Evolutionary conservation across 2,888 invertebrate genomes (phyloP), one percentile per base, ranked within the genome.

Genomic region (Polydrusus cervinus): DNA sequence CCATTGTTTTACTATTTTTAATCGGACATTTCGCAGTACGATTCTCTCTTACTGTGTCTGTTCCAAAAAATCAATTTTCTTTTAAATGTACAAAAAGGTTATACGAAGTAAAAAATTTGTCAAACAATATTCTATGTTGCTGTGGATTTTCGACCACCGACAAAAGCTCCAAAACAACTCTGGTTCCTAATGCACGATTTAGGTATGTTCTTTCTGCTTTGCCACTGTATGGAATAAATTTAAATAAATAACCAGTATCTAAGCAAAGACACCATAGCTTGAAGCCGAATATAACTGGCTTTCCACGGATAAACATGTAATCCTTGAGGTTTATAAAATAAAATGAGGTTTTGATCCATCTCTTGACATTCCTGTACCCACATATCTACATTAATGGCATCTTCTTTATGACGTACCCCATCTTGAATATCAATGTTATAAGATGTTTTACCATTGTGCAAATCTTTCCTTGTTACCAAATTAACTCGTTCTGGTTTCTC

Each of bases 191-290:
- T 11, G 60, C 43, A 7, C 67, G 11, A 67, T 72, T 51, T 14
- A 7, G n/a, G 7, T 13, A 10, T 66, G 66, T 66, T 43, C 65
- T 65, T 9, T 60, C 16, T 34, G 45, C n/a, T 51, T 61, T 64
- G 43, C 75, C 75, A n/a, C 49, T 62, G 60, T 77, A 72, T 16
- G 77, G 75, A 49, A 72, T 55, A 40, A 71, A 75, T 18, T 57
- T 34, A 45, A 25, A 77, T 11, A 71, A 47, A 47, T 75, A 77
- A 14, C 75, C 77, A 30, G 43, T 53, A 18, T 65, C n/a, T 25
- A 67, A 74, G 66, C 75, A 76, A 49, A 78, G 16, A 30, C 73
- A 73, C 75, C 72, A 76, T 43, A 76, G 10, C 34, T 40, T 76
- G 47, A 76, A 78, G 6, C 76, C 73, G 47, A 75, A 71, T 30